phyloP scores from a whole-genome alignment of 1,140 invertebrate genomes.

The Achatina immaculata region DNA sequence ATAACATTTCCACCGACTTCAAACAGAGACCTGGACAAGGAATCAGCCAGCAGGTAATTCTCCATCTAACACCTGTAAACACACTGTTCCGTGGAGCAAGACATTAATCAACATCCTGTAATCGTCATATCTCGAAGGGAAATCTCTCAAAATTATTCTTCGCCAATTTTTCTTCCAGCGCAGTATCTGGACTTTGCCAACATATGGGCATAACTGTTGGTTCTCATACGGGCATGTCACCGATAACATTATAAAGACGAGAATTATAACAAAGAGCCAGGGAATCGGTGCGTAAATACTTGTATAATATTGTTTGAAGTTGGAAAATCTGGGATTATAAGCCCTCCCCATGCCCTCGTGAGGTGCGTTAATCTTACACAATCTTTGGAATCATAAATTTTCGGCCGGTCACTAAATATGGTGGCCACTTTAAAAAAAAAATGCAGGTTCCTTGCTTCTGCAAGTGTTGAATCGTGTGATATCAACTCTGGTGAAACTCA shows the following conservation, averaged over 20 bases:
- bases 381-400: neutral
- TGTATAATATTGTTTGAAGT: neutral
- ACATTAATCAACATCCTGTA: neutral
- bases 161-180: neutral
- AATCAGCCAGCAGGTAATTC: neutral
- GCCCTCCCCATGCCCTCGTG: too few relatives aligned
- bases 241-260: neutral
- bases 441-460: neutral
- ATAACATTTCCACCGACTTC: neutral
- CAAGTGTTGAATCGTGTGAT: too few relatives aligned
- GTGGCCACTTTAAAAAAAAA: neutral
- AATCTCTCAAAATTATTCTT: conserved; percentile 13
- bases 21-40: neutral
- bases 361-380: too few relatives aligned
- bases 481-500: too few relatives aligned
- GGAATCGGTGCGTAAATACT: neutral
- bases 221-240: neutral
- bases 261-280: neutral
- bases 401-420: neutral
- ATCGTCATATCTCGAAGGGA: neutral
- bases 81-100: neutral
- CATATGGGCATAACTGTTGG: neutral
- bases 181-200: neutral
- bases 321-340: neutral
- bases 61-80: neutral